Percentiles rank a stretch among this genome's conserved stretches.
These are phyloP conservation scores for Nannospalax galili DNA, from an alignment of 2,113 vertebrate species.

Conservation along the genomic window DNA sequence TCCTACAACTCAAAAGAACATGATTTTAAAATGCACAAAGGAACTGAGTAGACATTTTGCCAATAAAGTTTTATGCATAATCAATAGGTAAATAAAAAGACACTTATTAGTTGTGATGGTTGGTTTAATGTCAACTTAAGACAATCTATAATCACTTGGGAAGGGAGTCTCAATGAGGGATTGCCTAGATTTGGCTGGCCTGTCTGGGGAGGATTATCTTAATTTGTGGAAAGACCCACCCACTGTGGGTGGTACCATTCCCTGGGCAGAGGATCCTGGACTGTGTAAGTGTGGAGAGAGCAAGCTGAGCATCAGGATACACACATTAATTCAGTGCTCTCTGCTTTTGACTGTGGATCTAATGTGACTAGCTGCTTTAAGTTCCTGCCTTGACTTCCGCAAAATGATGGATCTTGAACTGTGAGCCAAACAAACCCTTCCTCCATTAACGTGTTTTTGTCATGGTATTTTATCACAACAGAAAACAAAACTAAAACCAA, in stretches of 20 bases:
- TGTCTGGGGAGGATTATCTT: neutral
- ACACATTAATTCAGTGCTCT: neutral
- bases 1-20: too few species aligned
- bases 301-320: neutral
- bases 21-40: neutral
- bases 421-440: neutral
- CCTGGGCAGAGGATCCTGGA: neutral
- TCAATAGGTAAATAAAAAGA: neutral
- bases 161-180: too few species aligned
- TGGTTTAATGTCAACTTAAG: neutral
- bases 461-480: neutral
- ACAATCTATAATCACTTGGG: neutral
- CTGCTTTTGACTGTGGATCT: neutral
- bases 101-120: neutral
- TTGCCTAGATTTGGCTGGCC: neutral
- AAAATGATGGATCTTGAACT: neutral
- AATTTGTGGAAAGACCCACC: too few species aligned
- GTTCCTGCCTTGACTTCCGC: neutral
- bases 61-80: neutral
- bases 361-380: neutral
- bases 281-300: neutral
- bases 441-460: too few species aligned
- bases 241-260: neutral
- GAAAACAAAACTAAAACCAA: neutral
- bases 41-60: neutral